These are phyloP conservation scores for Aplysina aerophoba DNA, from an alignment of 37 sponge, comb jelly and placozoan genomes.

Conservation along the genomic window DNA sequence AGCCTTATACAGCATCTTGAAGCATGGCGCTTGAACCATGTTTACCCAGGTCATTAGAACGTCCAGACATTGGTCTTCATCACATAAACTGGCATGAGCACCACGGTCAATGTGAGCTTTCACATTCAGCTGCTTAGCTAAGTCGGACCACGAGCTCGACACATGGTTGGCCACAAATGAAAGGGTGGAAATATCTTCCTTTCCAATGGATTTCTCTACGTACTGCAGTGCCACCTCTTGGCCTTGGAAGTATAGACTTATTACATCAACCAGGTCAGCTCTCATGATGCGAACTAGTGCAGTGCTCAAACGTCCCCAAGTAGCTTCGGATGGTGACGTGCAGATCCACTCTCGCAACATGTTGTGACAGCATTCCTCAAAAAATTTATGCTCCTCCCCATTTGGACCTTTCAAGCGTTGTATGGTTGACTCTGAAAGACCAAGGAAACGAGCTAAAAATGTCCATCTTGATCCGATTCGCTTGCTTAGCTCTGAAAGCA, in stretches of 20 bases:
- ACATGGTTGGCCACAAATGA: slow-evolving; percentile 11
- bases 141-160: background rate
- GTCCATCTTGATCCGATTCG: background rate
- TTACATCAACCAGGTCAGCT: slow-evolving; percentile 7
- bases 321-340: background rate
- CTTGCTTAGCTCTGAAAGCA: background rate
- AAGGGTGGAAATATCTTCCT: background rate
- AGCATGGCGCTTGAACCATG: background rate
- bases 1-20: background rate
- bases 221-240: background rate
- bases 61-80: background rate
- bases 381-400: background rate
- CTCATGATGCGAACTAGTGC: background rate
- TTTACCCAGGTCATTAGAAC: background rate
- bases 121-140: background rate
- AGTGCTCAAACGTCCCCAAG: background rate
- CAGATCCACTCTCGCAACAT: background rate
- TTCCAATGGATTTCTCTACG: background rate
- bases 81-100: background rate
- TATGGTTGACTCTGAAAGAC: background rate
- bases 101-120: too few species aligned
- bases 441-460: slow-evolving; percentile 10
- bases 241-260: background rate
- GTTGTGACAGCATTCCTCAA: background rate
- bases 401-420: background rate